Conservation (phyloP, 2,888 invertebrate species). For the Elegia similella region DNA sequence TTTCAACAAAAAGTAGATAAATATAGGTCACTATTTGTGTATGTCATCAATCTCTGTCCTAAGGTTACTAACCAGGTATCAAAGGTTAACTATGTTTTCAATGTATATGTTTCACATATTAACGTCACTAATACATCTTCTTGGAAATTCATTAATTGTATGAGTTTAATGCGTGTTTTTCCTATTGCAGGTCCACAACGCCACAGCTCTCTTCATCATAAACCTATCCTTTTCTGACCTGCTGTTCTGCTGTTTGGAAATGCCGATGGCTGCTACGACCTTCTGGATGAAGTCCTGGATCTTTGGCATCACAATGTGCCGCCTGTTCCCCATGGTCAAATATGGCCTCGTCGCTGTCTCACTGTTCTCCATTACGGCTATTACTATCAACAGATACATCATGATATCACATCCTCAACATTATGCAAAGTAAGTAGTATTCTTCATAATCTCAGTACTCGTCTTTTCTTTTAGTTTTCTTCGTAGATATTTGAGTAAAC, state of each 20-base stretch:
- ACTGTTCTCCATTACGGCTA: conserved; percentile 88
- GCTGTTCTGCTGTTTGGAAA: conserved; percentile 90
- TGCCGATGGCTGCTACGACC: conserved; percentile 89
- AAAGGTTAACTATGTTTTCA: not conserved
- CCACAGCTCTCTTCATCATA: conserved; percentile 92
- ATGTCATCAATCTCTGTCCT: no score
- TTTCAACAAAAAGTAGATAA: no score
- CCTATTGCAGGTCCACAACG: conserved; percentile 86
- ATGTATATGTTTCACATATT: not conserved
- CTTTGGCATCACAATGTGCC: conserved; percentile 85
- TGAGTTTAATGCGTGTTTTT: conserved; percentile 8
- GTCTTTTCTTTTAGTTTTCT: no score
- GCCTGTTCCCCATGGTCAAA: conserved; percentile 87
- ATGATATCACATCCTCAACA: conserved; percentile 90
- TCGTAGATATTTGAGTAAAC: no score
- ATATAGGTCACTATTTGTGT: no score
- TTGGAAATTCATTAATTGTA: not conserved
- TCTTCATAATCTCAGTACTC: not conserved
- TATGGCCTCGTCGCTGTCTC: conserved; percentile 90
- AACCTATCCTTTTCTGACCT: conserved; percentile 89
- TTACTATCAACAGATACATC: conserved; percentile 91
- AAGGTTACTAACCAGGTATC: not conserved
- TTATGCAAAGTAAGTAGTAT: conserved; percentile 86
- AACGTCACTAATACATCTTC: not conserved
- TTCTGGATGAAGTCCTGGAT: conserved; percentile 87